Conservation (phyloP, 1,140 invertebrate genomes). For the Helicoverpa armigera region DNA sequence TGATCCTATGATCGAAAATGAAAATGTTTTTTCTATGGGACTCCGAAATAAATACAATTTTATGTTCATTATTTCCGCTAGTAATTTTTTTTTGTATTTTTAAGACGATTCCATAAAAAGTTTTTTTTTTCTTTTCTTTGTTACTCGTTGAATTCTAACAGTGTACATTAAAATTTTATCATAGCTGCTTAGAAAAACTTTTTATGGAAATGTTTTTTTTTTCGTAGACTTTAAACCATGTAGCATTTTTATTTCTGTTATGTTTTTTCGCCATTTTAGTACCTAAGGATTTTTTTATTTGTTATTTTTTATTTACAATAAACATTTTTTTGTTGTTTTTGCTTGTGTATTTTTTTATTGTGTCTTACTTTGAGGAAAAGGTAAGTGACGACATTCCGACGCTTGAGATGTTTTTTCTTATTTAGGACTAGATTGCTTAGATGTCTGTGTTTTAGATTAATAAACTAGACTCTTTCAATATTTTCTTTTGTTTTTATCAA, state of each 20-base stretch:
- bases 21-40: too few relatives aligned
- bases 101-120: too few relatives aligned
- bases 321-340: conserved; percentile 42
- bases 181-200: background rate
- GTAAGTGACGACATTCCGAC: background rate
- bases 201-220: background rate
- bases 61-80: too few relatives aligned
- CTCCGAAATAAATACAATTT: too few relatives aligned
- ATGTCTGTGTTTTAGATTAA: too few relatives aligned
- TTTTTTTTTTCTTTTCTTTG: too few relatives aligned
- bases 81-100: too few relatives aligned
- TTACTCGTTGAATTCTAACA: too few relatives aligned
- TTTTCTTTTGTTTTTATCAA: too few relatives aligned
- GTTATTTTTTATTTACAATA: conserved; percentile 18
- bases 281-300: background rate
- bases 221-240: background rate
- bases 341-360: conserved; percentile 49
- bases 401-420: background rate
- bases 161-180: too few relatives aligned
- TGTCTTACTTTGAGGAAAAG: conserved; percentile 44
- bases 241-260: background rate
- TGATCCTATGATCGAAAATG: background rate
- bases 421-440: background rate
- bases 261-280: background rate
- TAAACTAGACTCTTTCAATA: too few relatives aligned